Evolutionary conservation across 2,888 invertebrate species (phyloP).

Genomic region (Biston stratarius): DNA sequence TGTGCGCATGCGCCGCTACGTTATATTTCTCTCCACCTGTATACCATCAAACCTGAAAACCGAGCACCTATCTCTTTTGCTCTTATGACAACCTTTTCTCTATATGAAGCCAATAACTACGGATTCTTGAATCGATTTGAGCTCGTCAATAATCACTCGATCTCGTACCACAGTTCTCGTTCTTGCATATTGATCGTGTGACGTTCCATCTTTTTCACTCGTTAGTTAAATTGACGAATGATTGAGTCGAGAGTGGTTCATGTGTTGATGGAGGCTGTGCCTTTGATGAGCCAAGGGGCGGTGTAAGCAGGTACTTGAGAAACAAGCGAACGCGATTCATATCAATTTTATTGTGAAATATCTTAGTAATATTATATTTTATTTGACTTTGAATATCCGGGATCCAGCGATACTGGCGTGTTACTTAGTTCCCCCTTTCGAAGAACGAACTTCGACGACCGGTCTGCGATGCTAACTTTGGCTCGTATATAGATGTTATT

Average conservation of each 20-base stretch:
- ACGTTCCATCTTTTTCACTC: constrained; percentile 71
- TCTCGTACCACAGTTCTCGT: constrained; percentile 64
- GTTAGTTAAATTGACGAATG: constrained; percentile 77
- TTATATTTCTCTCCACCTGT: constrained; percentile 63
- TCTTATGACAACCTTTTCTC: constrained; percentile 50
- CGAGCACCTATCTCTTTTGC: constrained; percentile 65
- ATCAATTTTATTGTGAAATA: neutral
- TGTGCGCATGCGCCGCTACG: constrained; percentile 60
- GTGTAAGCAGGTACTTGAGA: constrained; percentile 37
- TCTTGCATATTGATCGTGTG: constrained; percentile 58
- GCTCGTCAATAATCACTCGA: constrained; percentile 68
- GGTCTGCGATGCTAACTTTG: too few relatives aligned
- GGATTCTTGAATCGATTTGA: constrained; percentile 70
- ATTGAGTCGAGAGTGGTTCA: constrained; percentile 66
- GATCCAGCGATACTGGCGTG: too few relatives aligned
- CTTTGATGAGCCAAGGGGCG: constrained; percentile 57
- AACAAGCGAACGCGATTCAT: constrained; percentile 48
- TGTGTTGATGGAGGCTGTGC: constrained; percentile 71
- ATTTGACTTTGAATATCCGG: too few relatives aligned
- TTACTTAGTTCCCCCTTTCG: too few relatives aligned
- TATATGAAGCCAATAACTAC: constrained; percentile 51
- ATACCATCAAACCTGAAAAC: constrained; percentile 61
- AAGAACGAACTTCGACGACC: too few relatives aligned
- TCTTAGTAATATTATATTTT: too few relatives aligned
- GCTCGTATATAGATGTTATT: too few relatives aligned